Evolutionary conservation across 2,888 invertebrate genomes (phyloP), one percentile per base, ranked within the genome.

Genomic region (Trichopria drosophilae): DNA sequence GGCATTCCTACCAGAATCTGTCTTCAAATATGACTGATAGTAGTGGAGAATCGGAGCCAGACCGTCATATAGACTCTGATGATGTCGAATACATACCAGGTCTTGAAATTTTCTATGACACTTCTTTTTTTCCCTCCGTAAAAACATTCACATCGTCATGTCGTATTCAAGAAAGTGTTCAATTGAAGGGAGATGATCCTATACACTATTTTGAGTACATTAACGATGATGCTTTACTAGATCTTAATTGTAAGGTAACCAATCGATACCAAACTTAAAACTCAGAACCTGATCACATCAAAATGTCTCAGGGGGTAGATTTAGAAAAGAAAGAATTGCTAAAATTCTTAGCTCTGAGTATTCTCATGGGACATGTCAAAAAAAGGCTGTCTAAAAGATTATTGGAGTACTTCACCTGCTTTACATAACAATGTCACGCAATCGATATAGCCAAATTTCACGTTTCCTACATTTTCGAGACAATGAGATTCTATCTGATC

Each of bases 351-450:
- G 43, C 37, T 29, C 18, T 49, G 24, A 31, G 37, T 36, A 37
- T 49, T 42, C 37, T 49, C 23, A 49, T 37, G 43, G 37, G 24
- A 37, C 37, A 42, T 28, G 28, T 34, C 16, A 36, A 13, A 43
- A 49, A 49, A 43, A 10, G 31, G 20, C 24, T 20, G 13, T 12
- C 28, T 29, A 22, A 22, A 22, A 36, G 31, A 37, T 23, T 45
- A 49, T 34, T 49, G 53, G 49, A 31, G 35, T 43, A 45, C 20
- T 37, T 43, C 39, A 22, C 26, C 40, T 54, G 31, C 50, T 54
- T 24, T 10, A 46, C 42, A 13, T 50, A 50, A 35, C 20, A 45
- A 28, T 36, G 36, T 16, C 36, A 28, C 28, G 36, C 36, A 26
- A 36, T 45, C 20, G 22, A 36, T 45, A 45, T 45, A n/a, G 36